These are phyloP conservation scores for Tetragonisca angustula DNA, from an alignment of 2,888 invertebrate genomes.

Conservation along the genomic window DNA sequence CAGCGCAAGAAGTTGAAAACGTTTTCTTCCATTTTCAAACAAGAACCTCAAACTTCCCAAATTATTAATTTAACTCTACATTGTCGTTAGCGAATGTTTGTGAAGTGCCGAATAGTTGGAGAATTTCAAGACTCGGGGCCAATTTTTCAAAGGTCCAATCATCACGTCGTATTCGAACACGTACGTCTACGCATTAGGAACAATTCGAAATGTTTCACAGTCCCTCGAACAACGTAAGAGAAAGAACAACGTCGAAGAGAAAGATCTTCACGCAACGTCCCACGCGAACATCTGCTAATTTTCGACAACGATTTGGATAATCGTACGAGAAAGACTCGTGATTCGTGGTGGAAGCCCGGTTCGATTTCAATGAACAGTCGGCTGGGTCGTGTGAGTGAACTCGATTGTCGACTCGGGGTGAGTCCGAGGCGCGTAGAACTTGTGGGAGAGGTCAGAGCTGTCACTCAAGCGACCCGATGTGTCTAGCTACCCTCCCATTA, in stretches of 20 bases:
- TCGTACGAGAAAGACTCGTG: conserved; percentile 36
- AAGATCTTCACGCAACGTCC: background rate
- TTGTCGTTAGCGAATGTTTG: too few relatives aligned
- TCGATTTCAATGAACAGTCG: conserved; percentile 45
- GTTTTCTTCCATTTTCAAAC: too few relatives aligned
- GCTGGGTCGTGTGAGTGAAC: conserved; percentile 66
- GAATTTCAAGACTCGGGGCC: too few relatives aligned
- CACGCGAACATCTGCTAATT: conserved; percentile 10
- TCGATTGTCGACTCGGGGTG: conserved; percentile 65
- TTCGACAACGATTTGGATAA: conserved; percentile 13
- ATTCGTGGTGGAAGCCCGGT: conserved; percentile 42
- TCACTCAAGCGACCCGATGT: conserved; percentile 81
- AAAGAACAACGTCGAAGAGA: background rate
- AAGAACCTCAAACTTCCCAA: too few relatives aligned
- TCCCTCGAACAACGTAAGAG: background rate
- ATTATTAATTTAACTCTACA: too few relatives aligned
- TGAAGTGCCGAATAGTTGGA: too few relatives aligned
- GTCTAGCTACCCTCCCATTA: conserved; percentile 83
- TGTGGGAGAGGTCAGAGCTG: conserved; percentile 83
- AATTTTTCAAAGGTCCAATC: too few relatives aligned
- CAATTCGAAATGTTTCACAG: background rate
- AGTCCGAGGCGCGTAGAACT: conserved; percentile 65
- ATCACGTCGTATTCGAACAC: too few relatives aligned
- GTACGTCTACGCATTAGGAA: too few relatives aligned
- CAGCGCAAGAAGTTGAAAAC: too few relatives aligned